phyloP scores from a whole-genome alignment of 1,140 invertebrate species.

The Hypothenemus hampei region DNA sequence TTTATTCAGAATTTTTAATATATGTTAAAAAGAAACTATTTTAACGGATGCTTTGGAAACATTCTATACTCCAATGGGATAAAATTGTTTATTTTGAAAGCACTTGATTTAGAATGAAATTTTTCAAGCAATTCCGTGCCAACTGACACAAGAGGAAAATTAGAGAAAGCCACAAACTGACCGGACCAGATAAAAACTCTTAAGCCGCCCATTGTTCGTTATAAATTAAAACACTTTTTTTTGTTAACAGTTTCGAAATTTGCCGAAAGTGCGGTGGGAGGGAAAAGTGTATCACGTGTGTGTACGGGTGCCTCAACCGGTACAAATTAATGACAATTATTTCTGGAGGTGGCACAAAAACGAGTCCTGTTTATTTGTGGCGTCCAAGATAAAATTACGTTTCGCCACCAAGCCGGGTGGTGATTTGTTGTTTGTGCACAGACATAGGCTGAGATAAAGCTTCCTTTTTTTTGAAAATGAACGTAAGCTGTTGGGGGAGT shows the following conservation, averaged over 20 bases:
- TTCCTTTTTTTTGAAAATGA: background rate
- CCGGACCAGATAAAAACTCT: constrained; percentile 27
- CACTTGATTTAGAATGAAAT: constrained; percentile 10
- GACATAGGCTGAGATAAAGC: background rate
- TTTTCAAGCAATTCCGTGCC: constrained; percentile 9
- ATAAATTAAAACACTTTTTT: constrained; percentile 26
- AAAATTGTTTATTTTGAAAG: too few species aligned
- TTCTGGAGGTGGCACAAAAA: constrained; percentile 23
- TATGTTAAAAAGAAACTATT: too few species aligned
- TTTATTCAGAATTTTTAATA: too few species aligned
- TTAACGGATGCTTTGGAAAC: too few species aligned
- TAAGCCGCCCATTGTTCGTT: constrained; percentile 15
- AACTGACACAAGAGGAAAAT: constrained; percentile 20
- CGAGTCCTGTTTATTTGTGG: constrained; percentile 14
- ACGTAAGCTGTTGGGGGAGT: background rate
- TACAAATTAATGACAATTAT: constrained; percentile 29
- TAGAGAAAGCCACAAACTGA: constrained; percentile 20
- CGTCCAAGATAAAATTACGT: constrained; percentile 20
- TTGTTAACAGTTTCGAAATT: constrained; percentile 13
- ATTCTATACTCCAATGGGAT: too few species aligned
- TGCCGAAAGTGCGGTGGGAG: constrained; percentile 18
- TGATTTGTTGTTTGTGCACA: constrained; percentile 1
- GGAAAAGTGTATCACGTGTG: too few species aligned
- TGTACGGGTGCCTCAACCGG: too few species aligned
- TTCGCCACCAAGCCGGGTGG: constrained; percentile 12